Conservation (phyloP, 1,140 invertebrate species). For the Bactericera cockerelli region DNA sequence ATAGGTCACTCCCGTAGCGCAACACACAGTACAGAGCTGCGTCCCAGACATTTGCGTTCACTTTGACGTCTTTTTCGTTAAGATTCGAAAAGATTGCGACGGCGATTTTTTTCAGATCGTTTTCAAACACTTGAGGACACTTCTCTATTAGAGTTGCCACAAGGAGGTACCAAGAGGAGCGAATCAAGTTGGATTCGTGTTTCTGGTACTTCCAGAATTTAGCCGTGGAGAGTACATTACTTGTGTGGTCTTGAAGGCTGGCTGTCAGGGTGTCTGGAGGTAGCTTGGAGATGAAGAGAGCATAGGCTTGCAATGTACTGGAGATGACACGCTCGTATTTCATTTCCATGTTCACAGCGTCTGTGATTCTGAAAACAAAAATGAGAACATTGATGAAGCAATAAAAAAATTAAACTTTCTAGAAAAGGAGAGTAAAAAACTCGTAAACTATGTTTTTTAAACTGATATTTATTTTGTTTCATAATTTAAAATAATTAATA, state of each 20-base stretch:
- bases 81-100: slow-evolving; percentile 45
- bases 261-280: slow-evolving; percentile 21
- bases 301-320: slow-evolving; percentile 47
- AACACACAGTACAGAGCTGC: slow-evolving; percentile 33
- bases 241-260: slow-evolving; percentile 25
- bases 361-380: slow-evolving; percentile 32
- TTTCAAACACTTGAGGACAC: slow-evolving; percentile 10
- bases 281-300: slow-evolving; percentile 40
- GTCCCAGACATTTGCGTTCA: slow-evolving; percentile 54
- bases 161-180: slow-evolving; percentile 15
- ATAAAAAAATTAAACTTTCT: no score
- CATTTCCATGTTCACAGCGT: slow-evolving; percentile 50
- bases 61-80: slow-evolving; percentile 50
- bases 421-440: no score
- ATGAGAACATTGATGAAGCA: no score
- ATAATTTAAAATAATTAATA: no score
- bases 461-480: no score
- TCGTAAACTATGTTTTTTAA: no score
- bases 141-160: not conserved
- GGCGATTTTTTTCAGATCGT: slow-evolving; percentile 38
- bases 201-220: slow-evolving; percentile 58
- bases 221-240: slow-evolving; percentile 35
- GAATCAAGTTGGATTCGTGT: slow-evolving; percentile 35
- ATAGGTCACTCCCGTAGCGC: slow-evolving; percentile 43
- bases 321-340: slow-evolving; percentile 52